phyloP scores from a whole-genome alignment of 2,888 invertebrate species.

The Arctia plantaginis region DNA sequence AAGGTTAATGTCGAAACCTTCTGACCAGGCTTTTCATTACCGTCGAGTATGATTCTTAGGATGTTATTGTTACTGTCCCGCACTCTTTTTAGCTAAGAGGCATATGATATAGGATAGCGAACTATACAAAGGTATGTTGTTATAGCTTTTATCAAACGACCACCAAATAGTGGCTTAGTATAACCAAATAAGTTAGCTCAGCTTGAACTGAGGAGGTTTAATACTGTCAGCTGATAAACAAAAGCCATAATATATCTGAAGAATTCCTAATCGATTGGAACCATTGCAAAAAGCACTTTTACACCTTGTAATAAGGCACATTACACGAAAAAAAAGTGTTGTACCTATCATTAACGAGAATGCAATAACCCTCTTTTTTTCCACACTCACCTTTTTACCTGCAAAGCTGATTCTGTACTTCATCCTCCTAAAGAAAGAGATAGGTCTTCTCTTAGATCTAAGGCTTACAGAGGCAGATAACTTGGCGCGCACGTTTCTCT shows the following conservation, averaged over 20 bases:
- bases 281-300: not conserved
- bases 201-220: not conserved
- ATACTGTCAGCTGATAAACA: not conserved
- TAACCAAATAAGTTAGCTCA: not conserved
- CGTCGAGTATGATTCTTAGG: too few relatives aligned
- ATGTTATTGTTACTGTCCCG: too few relatives aligned
- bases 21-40: too few relatives aligned
- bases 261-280: too few relatives aligned
- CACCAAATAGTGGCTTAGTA: not conserved
- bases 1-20: too few relatives aligned
- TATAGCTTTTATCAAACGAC: not conserved
- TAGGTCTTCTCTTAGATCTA: constrained; percentile 83
- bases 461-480: constrained; percentile 87
- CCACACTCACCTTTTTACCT: constrained; percentile 81
- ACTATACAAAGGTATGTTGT: not conserved
- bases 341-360: not conserved
- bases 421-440: constrained; percentile 85
- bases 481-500: constrained; percentile 88
- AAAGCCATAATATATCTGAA: too few relatives aligned
- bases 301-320: not conserved
- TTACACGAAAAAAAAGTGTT: not conserved
- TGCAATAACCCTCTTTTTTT: too few relatives aligned
- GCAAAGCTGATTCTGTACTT: constrained; percentile 87
- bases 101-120: too few relatives aligned
- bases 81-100: too few relatives aligned